phyloP scores from a whole-genome alignment of 2,797 vertebrate genomes.

The Eremophila alpestris region DNA sequence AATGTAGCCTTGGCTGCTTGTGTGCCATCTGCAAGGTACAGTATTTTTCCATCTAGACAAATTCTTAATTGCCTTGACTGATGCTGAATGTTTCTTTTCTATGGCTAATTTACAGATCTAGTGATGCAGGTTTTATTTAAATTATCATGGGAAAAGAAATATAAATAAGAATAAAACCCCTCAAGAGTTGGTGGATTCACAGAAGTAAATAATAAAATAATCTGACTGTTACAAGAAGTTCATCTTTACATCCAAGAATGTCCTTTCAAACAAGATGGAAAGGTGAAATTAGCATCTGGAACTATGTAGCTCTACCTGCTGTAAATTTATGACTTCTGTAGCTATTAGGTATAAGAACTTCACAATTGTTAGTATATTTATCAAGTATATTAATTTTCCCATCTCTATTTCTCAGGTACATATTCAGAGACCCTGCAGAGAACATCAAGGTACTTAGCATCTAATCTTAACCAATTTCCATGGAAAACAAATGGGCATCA shows the following conservation, averaged over 20 bases:
- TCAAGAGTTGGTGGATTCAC: background rate
- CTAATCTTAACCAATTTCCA: constrained; percentile 8
- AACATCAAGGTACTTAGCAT: background rate
- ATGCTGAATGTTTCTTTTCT: background rate
- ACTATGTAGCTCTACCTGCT: background rate
- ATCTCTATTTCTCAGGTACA: background rate
- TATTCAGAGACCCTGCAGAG: background rate
- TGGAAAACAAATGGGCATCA: background rate
- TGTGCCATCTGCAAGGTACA: background rate
- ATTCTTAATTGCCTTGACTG: background rate
- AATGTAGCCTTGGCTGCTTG: background rate
- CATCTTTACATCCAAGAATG: background rate
- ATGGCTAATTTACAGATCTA: background rate
- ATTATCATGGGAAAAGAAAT: background rate
- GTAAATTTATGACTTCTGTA: background rate
- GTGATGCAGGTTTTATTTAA: background rate
- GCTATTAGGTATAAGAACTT: background rate
- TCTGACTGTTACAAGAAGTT: background rate
- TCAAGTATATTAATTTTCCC: background rate
- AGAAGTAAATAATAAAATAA: background rate
- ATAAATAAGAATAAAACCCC: background rate
- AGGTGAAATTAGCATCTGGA: constrained; percentile 23
- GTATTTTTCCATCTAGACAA: background rate
- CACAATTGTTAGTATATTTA: background rate
- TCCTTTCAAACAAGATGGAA: background rate